phyloP scores from a whole-genome alignment of 2,797 vertebrate species.

The Microchirus variegatus region DNA sequence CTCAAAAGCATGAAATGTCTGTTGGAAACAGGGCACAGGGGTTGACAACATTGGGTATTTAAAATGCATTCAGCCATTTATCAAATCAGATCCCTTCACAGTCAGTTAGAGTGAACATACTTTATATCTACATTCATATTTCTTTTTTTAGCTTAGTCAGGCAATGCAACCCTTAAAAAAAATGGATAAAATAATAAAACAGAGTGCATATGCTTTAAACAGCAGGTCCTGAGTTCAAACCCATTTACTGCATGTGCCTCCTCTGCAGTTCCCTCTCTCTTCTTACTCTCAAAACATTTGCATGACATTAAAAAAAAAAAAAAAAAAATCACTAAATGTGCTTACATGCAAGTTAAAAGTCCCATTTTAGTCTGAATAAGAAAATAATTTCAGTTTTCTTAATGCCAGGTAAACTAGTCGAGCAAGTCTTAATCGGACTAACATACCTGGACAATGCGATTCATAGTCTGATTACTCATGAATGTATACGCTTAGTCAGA shows the following conservation, averaged over 20 bases:
- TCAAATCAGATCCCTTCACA: constrained; percentile 6
- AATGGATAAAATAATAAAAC: background rate
- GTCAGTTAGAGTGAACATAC: constrained; percentile 10
- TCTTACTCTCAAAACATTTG: background rate
- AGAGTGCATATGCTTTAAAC: background rate
- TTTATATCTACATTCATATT: constrained; percentile 4
- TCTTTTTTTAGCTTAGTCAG: background rate
- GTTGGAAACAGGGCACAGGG: constrained; percentile 23
- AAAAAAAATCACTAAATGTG: too few species aligned
- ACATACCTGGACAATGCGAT: too few species aligned
- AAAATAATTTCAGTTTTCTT: too few species aligned
- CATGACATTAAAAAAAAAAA: too few species aligned
- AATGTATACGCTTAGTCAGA: too few species aligned
- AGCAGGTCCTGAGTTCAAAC: background rate
- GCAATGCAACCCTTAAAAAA: background rate
- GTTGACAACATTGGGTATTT: constrained; percentile 35
- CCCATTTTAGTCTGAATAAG: too few species aligned
- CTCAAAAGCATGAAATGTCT: constrained; percentile 39
- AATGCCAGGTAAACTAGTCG: too few species aligned
- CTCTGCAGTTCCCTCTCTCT: background rate
- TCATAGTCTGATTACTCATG: too few species aligned
- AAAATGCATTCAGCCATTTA: constrained; percentile 3
- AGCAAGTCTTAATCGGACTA: too few species aligned
- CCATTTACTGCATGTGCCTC: background rate
- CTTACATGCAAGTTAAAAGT: too few species aligned